Percentiles rank a stretch among this genome's conserved stretches.
These are phyloP conservation scores for Lucinisca nassula DNA, from an alignment of 2,888 invertebrate species.

Conservation along the genomic window DNA sequence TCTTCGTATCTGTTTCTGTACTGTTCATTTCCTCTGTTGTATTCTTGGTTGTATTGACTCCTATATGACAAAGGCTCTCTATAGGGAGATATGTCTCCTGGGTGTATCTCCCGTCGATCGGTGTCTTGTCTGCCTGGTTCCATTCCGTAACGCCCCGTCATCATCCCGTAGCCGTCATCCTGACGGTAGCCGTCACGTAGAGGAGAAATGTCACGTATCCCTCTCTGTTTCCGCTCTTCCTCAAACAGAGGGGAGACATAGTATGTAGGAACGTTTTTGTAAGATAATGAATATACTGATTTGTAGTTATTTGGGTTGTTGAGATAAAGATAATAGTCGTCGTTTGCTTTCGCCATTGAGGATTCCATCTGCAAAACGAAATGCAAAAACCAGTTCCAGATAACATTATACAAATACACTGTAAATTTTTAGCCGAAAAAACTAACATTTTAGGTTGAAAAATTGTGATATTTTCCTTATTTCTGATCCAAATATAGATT, in stretches of 20 bases:
- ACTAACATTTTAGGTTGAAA: too few relatives aligned
- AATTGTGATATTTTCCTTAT: too few relatives aligned
- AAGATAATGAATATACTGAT: conserved; percentile 46
- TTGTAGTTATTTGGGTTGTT: conserved; percentile 22
- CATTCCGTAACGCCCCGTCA: too few relatives aligned
- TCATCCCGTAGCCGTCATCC: neutral
- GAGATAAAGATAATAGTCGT: neutral
- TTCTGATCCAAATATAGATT: too few relatives aligned
- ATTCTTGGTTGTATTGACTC: neutral
- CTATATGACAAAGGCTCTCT: neutral
- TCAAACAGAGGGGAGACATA: conserved; percentile 47
- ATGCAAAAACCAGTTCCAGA: too few relatives aligned
- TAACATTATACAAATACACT: too few relatives aligned
- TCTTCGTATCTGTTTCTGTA: neutral
- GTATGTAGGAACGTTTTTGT: conserved; percentile 33
- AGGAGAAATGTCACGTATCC: neutral
- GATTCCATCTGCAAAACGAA: conserved; percentile 35
- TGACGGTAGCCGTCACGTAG: neutral
- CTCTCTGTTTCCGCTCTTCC: neutral
- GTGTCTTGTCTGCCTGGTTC: too few relatives aligned
- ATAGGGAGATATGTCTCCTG: too few relatives aligned
- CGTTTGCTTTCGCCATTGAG: neutral
- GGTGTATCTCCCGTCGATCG: too few relatives aligned
- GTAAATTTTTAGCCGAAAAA: too few relatives aligned
- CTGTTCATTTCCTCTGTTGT: too few relatives aligned